Conservation (phyloP, 2,888 invertebrate species). For the Dolichomitus sp. region DNA sequence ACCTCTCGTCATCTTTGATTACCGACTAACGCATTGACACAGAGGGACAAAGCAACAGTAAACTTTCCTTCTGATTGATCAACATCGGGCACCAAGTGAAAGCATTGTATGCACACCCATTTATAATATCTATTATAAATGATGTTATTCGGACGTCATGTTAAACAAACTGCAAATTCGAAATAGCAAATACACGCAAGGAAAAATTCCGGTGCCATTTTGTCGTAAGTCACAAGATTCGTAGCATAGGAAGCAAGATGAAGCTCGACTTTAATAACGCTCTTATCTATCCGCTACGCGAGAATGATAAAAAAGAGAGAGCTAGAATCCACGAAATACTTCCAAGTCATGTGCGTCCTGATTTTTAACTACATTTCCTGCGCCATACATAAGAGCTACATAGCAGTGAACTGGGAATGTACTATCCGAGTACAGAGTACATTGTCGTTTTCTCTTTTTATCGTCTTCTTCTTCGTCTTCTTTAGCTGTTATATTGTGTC, state of each 20-base stretch:
- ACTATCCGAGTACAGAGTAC: neutral
- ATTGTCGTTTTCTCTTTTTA: neutral
- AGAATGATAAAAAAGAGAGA: neutral
- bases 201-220: neutral
- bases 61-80: no score
- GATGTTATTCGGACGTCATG: no score
- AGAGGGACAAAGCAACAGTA: conserved; percentile 5
- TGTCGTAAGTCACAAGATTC: neutral
- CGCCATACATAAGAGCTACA: conserved; percentile 27
- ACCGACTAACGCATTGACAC: neutral
- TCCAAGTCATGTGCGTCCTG: neutral
- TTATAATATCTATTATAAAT: no score
- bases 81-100: no score
- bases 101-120: no score
- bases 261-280: neutral
- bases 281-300: neutral
- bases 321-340: conserved; percentile 4
- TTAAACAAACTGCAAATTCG: neutral
- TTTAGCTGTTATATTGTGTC: conserved; percentile 12
- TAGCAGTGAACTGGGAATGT: conserved; percentile 48
- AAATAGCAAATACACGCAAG: no score
- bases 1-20: conserved; percentile 18
- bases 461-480: conserved; percentile 8
- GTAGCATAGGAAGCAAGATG: neutral
- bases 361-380: conserved; percentile 13